Conservation (phyloP, 2,888 invertebrate species). For the Lissocephala sabroskyi region DNA sequence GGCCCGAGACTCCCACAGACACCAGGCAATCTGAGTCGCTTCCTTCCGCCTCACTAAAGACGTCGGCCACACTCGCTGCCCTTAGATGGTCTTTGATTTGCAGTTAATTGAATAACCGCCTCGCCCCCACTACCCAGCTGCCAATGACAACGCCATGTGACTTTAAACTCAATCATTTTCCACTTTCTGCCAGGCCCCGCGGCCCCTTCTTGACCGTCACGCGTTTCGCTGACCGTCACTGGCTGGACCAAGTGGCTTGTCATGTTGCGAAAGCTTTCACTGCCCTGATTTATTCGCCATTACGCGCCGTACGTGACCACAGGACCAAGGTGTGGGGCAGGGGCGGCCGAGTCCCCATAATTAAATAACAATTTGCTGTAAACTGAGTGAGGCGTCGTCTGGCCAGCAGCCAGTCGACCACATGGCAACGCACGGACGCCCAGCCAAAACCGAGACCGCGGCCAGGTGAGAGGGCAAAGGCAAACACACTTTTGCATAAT, state of each 20-base stretch:
- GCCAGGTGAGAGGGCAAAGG: background rate
- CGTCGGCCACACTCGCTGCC: background rate
- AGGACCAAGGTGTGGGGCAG: background rate
- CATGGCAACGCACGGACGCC: too few relatives aligned
- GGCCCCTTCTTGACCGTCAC: too few relatives aligned
- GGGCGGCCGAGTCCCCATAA: constrained; percentile 30
- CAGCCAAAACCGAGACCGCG: too few relatives aligned
- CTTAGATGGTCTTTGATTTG: background rate
- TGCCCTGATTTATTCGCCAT: constrained; percentile 50
- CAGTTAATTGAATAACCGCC: constrained; percentile 1
- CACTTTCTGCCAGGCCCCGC: constrained; percentile 3
- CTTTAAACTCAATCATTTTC: constrained; percentile 54
- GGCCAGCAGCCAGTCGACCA: too few relatives aligned
- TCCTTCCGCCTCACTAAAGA: constrained; percentile 9
- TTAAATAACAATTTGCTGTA: constrained; percentile 41
- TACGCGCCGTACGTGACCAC: constrained; percentile 27
- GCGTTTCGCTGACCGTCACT: constrained; percentile 10
- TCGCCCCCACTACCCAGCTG: constrained; percentile 14
- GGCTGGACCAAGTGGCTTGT: constrained; percentile 18
- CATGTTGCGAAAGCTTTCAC: constrained; percentile 29
- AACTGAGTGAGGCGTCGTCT: background rate
- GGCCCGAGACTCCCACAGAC: constrained; percentile 6
- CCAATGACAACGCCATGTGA: constrained; percentile 20
- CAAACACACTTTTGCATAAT: background rate
- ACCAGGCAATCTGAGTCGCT: constrained; percentile 1